phyloP scores from a whole-genome alignment of 2,113 vertebrate species.

The Syngnathoides biaculeatus region DNA sequence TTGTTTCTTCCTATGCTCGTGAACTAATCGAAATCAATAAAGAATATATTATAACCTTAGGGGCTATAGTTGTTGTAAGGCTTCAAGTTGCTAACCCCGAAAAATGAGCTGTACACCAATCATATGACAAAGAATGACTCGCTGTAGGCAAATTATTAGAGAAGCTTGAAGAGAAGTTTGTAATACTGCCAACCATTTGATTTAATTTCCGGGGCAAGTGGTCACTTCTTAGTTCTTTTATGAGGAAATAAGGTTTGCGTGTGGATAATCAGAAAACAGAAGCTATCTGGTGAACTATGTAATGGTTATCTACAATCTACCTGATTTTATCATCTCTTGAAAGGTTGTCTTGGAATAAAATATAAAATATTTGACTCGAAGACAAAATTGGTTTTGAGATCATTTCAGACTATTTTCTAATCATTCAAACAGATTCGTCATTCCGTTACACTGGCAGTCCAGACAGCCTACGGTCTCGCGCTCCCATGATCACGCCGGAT shows the following conservation, averaged over 20 bases:
- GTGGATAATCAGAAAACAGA: too few relatives aligned
- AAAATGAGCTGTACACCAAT: background rate
- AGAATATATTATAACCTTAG: too few relatives aligned
- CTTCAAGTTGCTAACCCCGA: background rate
- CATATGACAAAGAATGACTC: background rate
- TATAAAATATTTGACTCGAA: background rate
- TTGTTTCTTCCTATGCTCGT: too few relatives aligned
- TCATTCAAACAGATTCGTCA: slow-evolving; percentile 81
- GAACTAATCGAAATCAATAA: too few relatives aligned
- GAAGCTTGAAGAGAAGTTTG: background rate
- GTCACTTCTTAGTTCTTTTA: background rate
- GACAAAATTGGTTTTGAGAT: background rate
- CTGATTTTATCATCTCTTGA: background rate
- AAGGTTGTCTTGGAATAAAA: background rate
- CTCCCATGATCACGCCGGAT: slow-evolving; percentile 97
- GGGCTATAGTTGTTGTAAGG: background rate
- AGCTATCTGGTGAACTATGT: too few relatives aligned
- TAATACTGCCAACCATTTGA: background rate
- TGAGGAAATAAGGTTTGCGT: too few relatives aligned
- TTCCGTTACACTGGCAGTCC: slow-evolving; percentile 97
- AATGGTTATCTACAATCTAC: background rate
- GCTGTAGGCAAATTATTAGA: background rate
- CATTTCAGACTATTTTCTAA: background rate
- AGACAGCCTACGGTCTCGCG: slow-evolving; percentile 92
- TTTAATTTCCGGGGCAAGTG: background rate